Conservation (phyloP, 2,888 invertebrate species). For the Heliconius sara region DNA sequence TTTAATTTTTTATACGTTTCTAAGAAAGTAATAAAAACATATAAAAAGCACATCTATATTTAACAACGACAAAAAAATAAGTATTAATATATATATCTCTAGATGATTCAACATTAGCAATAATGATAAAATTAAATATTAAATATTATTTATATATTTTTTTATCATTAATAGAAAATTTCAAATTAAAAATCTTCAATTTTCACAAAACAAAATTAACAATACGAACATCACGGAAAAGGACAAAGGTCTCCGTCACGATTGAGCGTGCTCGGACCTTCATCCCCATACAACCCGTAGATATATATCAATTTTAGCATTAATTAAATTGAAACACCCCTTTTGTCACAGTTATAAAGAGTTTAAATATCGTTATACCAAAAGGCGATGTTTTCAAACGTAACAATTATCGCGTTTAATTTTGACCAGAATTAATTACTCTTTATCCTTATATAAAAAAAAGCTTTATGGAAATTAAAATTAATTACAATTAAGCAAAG, state of each 20-base stretch:
- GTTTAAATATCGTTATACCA: slow-evolving; percentile 12
- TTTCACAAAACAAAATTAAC: slow-evolving; percentile 23
- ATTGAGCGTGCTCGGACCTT: slow-evolving; percentile 19
- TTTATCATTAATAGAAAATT: background rate
- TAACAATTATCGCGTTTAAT: slow-evolving; percentile 21
- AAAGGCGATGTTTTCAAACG: slow-evolving; percentile 21
- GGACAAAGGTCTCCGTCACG: slow-evolving; percentile 27
- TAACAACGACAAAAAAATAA: no score
- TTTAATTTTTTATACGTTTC: no score
- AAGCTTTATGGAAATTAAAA: slow-evolving; percentile 10
- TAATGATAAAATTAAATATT: no score
- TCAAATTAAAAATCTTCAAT: background rate
- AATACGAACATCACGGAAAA: background rate
- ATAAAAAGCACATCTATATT: no score
- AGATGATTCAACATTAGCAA: no score
- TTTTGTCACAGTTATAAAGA: slow-evolving; percentile 22
- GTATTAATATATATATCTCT: no score
- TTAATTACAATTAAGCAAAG: slow-evolving; percentile 8
- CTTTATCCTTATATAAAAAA: slow-evolving; percentile 16
- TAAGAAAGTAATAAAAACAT: no score
- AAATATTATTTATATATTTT: no score
- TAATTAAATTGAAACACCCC: slow-evolving; percentile 28
- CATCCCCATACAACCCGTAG: slow-evolving; percentile 16
- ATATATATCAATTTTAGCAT: slow-evolving; percentile 29
- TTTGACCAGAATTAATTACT: slow-evolving; percentile 18